Evolutionary conservation across 2,888 invertebrate species (phyloP), one percentile per base, ranked within the genome.

Genomic region (Lampropteryx suffumata): DNA sequence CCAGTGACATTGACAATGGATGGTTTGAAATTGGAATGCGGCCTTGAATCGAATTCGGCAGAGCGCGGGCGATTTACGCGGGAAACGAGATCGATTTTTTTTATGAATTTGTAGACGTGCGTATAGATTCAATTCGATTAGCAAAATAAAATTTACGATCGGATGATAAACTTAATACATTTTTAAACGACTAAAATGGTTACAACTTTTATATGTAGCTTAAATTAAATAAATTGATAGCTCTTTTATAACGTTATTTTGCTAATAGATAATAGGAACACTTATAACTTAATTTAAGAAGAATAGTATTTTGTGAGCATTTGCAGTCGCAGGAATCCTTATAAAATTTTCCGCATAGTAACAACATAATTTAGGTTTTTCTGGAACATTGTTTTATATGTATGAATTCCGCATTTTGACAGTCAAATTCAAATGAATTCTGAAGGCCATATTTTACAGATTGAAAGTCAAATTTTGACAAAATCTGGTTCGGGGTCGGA

Each of bases 1-100:
- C 65, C 69, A 62, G 74, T 73, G 88, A 87, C 89, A 88, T 89
- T 89, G 90, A 88, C 89, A 89, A 85, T 88, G 82, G 73, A 69
- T 69, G 79, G 50, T 83, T 84, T 74, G 77, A 80, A 85, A 76
- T 77, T 82, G 86, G 87, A 84, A 89, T 88, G 86, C 73, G 87
- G 76, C 89, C 88, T 88, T 89, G 89, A 79, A 77, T 75, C 82
- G 75, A 78, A 79, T 84, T 86, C 82, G 82, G 81, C 73, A 66
- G 66, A 72, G 74, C 69, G 69, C 73, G 68, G 65, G 64, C 71
- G 73, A 71, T 76, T 78, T 69, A 76, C 80, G 81, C 82, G 82
- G 84, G 82, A 67, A 76, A 73, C 76, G 61, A 73, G 69, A 70
- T 66, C 79, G 68, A 67, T 79, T 82, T 79, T 78, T 76, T 69